Percentiles rank a stretch among this genome's conserved stretches.
Conservation (phyloP, 2,888 invertebrate species). For the Latrodectus elegans region DNA sequence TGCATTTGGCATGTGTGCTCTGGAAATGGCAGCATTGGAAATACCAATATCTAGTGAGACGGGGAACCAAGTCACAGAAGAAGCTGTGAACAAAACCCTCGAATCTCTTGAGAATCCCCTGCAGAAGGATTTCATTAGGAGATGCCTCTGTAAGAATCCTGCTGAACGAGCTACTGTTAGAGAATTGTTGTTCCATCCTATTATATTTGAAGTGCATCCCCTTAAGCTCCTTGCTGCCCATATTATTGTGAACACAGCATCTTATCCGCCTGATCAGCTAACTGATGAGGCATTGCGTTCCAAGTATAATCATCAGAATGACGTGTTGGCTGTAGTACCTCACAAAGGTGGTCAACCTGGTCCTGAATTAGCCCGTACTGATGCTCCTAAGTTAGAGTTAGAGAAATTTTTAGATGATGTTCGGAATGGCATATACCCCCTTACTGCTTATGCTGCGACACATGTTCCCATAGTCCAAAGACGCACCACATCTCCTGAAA, state of each 20-base stretch:
- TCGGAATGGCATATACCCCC: conserved; percentile 97
- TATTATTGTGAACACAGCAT: conserved; percentile 85
- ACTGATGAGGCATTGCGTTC: conserved; percentile 91
- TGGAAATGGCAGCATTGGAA: conserved; percentile 98
- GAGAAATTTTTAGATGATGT: conserved; percentile 99
- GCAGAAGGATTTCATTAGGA: conserved; percentile 93
- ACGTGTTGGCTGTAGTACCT: conserved; percentile 84
- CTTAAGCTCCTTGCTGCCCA: conserved; percentile 93
- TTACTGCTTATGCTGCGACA: conserved; percentile 91
- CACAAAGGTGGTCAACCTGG: conserved; percentile 77
- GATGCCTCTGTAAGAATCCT: conserved; percentile 92
- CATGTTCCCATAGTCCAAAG: conserved; percentile 80
- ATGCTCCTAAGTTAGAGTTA: conserved; percentile 88
- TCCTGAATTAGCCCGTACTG: conserved; percentile 79
- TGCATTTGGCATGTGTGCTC: conserved; percentile 98
- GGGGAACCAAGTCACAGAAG: conserved; percentile 90
- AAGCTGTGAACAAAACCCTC: conserved; percentile 92
- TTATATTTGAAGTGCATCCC: conserved; percentile 97
- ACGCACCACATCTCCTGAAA: conserved; percentile 85
- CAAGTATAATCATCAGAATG: conserved; percentile 80
- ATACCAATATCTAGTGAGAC: conserved; percentile 89
- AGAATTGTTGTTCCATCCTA: conserved; percentile 95
- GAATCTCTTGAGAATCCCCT: conserved; percentile 93
- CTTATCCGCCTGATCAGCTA: conserved; percentile 78
- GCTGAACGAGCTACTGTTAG: conserved; percentile 90